Evolutionary conservation across 2,888 invertebrate species (phyloP), one percentile per base, ranked within the genome.

Genomic region (Eristalis arbustorum): DNA sequence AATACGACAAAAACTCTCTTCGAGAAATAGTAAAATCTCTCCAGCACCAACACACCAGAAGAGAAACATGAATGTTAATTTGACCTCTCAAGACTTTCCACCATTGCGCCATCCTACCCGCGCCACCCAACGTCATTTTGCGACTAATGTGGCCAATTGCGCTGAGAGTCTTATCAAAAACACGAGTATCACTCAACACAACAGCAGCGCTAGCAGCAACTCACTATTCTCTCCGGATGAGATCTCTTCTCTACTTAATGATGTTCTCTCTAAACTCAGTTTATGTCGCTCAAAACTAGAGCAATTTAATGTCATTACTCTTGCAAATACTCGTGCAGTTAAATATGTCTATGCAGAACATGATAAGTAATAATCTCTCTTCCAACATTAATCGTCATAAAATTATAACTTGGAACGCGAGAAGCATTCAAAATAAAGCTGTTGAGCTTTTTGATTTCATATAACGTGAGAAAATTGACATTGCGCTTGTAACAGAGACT

Each of bases 221-320:
- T 34, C 34, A 34, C 34, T 40, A 40, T 40, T 40, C 40, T 40
- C 40, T 40, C 14, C 14, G 40, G 40, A 40, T 34, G 40, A 14
- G 11, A 40, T 40, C n/a, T 64, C 64, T 10, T 34, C 14, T 40
- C 22, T 40, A 28, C 64, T 40, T 3, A 64, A 64, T n/a, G 64
- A 64, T 64, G 40, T 64, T 40, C 18, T 64, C 40, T 18, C 64
- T 23, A 37, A 64, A 64, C 40, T 64, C 37, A 37, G 8, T 23
- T 40, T 42, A 40, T 64, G 40, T 64, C 64, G 40, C 23, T 18
- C 64, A 22, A 64, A 64, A 23, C 5, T 22, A 18, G 64, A 40
- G 40, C 64, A 64, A 64, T 64, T 40, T 23, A 64, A 37, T 64
- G 64, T 64, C 5, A 64, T 64, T 22, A 40, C 64, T n/a, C n/a